These are phyloP conservation scores for Caenorhabditis zanzibari DNA, from an alignment of 2,888 invertebrate genomes.

Conservation along the genomic window DNA sequence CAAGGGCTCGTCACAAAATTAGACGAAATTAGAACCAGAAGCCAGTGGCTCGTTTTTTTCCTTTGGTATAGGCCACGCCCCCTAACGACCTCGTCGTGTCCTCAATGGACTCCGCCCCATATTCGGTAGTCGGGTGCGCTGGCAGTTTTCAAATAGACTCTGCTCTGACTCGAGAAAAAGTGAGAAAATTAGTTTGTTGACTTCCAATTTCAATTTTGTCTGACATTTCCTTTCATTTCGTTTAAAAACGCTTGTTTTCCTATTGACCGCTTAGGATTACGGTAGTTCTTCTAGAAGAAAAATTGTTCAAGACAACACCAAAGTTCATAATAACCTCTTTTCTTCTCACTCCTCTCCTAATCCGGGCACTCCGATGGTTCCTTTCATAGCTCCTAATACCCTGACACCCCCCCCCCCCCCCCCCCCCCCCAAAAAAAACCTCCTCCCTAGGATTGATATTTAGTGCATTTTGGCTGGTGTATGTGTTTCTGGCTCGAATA, in stretches of 20 bases:
- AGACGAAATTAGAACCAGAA: slow-evolving; percentile 55
- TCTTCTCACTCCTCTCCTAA: slow-evolving; percentile 10
- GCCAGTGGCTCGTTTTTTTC: not conserved
- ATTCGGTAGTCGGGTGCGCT: not conserved
- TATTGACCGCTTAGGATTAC: not conserved
- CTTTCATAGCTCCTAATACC: slow-evolving; percentile 26
- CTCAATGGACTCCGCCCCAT: slow-evolving; percentile 21
- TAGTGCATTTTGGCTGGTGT: slow-evolving; percentile 24
- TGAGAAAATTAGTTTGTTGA: not conserved
- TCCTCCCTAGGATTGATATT: slow-evolving; percentile 43
- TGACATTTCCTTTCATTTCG: too few species aligned
- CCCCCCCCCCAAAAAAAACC: slow-evolving; percentile 17
- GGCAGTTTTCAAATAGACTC: not conserved
- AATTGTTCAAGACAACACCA: not conserved
- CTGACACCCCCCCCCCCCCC: too few species aligned
- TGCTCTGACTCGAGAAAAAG: too few species aligned
- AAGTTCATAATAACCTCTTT: slow-evolving; percentile 20
- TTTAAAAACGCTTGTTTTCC: too few species aligned
- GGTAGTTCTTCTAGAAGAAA: not conserved
- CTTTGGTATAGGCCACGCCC: slow-evolving; percentile 15
- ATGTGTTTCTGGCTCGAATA: slow-evolving; percentile 12
- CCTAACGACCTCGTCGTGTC: slow-evolving; percentile 14
- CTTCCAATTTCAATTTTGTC: not conserved
- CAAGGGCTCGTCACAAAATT: slow-evolving; percentile 19
- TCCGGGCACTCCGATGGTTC: slow-evolving; percentile 7